phyloP scores from a whole-genome alignment of 2,113 vertebrate genomes.

The Rhea americana region DNA sequence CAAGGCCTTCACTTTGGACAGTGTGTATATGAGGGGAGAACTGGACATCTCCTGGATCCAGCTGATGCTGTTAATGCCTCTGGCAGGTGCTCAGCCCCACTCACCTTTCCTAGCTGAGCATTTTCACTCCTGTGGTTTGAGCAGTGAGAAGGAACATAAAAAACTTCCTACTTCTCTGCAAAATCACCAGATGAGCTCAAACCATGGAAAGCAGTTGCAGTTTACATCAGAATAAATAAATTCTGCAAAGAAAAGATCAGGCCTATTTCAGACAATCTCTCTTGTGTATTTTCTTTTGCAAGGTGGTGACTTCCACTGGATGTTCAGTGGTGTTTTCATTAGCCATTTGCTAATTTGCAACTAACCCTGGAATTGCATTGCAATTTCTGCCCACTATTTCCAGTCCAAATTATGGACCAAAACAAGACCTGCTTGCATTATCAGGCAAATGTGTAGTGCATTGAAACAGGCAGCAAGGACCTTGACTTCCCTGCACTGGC shows the following conservation, averaged over 20 bases:
- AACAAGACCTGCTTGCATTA: neutral
- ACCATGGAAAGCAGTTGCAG: neutral
- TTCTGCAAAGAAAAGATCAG: neutral
- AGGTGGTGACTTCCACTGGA: neutral
- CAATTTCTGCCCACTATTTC: neutral
- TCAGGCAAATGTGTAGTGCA: neutral
- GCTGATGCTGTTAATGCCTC: neutral
- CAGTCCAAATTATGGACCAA: neutral
- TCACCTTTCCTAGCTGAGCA: neutral
- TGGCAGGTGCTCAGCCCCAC: neutral
- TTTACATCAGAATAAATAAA: neutral
- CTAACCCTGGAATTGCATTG: neutral
- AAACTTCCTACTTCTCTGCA: neutral
- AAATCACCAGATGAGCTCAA: neutral
- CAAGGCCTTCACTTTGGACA: neutral
- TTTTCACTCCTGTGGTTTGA: neutral
- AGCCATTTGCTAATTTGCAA: neutral
- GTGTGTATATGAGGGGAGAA: fast-evolving
- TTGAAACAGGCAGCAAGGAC: neutral
- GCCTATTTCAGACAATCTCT: neutral
- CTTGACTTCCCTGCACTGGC: neutral
- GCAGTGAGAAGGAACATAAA: neutral
- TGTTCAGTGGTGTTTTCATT: neutral
- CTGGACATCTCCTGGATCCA: fast-evolving
- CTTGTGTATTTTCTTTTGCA: neutral